Percentiles rank a stretch among this genome's conserved stretches.
Conservation (phyloP, 2,113 vertebrate species). For the Promerops cafer region DNA sequence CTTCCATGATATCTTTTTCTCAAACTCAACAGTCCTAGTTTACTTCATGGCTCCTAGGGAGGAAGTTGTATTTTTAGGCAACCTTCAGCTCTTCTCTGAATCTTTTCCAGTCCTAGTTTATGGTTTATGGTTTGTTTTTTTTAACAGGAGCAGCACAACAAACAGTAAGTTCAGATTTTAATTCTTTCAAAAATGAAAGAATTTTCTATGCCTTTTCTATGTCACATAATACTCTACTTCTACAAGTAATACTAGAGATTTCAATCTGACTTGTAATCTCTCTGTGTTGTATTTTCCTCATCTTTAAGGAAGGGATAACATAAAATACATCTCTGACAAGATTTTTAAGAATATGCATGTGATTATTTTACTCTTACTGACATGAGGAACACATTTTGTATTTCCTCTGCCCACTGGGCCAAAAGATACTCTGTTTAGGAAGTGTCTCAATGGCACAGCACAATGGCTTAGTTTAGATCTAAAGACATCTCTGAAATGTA, state of each 20-base stretch:
- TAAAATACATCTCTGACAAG: neutral
- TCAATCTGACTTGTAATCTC: neutral
- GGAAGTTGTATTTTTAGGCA: neutral
- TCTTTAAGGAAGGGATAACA: neutral
- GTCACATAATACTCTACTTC: neutral
- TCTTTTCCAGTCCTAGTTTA: neutral
- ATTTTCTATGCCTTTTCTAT: neutral
- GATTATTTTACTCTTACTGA: neutral
- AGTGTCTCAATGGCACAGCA: neutral
- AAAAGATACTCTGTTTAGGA: neutral
- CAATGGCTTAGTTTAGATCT: neutral
- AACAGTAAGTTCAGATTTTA: neutral
- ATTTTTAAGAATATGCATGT: neutral
- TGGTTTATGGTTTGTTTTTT: neutral
- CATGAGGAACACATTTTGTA: neutral
- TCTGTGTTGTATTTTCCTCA: neutral
- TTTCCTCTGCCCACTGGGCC: neutral
- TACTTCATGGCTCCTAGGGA: neutral
- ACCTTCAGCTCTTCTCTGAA: neutral
- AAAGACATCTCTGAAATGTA: neutral
- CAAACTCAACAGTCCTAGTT: neutral
- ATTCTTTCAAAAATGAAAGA: neutral
- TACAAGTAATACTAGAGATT: neutral
- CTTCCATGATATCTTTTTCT: neutral
- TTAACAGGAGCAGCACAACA: neutral